Evolutionary conservation across 2,113 vertebrate genomes (phyloP), one percentile per base, ranked within the genome.

Genomic region (Cyphomyrus discorhynchus): DNA sequence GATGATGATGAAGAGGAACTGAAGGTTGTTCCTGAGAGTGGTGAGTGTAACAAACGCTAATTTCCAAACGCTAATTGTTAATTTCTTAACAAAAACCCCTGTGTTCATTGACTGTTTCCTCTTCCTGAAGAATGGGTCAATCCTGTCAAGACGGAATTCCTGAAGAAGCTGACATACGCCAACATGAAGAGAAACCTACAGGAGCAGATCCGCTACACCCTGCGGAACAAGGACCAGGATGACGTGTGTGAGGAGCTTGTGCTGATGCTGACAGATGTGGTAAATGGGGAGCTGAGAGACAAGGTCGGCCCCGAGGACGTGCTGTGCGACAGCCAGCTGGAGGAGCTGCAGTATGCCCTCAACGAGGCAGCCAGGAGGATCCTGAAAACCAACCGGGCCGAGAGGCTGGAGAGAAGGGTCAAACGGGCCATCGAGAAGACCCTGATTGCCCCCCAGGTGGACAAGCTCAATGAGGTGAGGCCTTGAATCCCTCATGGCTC

Each of bases 121-220:
- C 8, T 62, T 53, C 21, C 82, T 7, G n/a, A 70, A 96, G 96
- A 94, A 4, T 96, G 96, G 96, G 94, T 96, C 39, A 0, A 0
- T 9, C 95, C 95, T 0, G 95, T 96, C 17, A 95, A 95, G 91
- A 39, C 50, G 0, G 95, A 94, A 91, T 96, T 96, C 93, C 89
- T 96, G 91, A 96, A 96, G 93, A 96, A 96, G 89, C 92, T 96
- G 90, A 96, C 95, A 6, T 95, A 91, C 17, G 92, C 94, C 53
- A 96, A 96, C 92, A 90, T 96, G 91, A 96, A 95, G 91, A 95
- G 94, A 91, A 96, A 96, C 92, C 93, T 96, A 24, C 91, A 95
- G 91, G 95, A 93, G 89, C 96, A 96, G 92, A 96, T 96, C 89
- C 88, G 94, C 58, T 95, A 94, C 89, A 62, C 92, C 4, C 93